Base-by-base conservation (phyloP, 2,888 invertebrate species). In the Augochlorella aurata region DNA sequence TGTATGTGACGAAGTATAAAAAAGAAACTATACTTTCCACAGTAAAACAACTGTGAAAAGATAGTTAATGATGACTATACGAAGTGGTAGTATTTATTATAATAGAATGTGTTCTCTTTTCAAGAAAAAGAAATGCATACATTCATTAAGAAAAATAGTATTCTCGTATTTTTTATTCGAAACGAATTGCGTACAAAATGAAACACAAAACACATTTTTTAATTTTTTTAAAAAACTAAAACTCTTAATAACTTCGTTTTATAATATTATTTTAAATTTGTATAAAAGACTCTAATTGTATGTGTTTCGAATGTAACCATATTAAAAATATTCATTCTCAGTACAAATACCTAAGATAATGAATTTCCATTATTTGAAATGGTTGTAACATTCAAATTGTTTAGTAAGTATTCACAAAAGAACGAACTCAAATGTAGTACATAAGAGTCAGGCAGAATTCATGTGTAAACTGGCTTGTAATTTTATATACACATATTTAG, bases 401-500 rank as follows among this genome's bases (percentile, higher is more conserved):
- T 38, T 70, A 74, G 66, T 58, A 50, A 80, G 12, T 50, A 61
- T 69, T 18, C 18, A n/a, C 21, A 73, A 14, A 21, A 38, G 65
- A 69, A 67, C 29, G 16, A 61, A 66, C 21, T 74, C 8, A 52
- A 61, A 61, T 67, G 58, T 82, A 82, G 76, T 81, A 71, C 81
- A 76, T 72, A 69, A 72, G 61, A 79, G 58, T 68, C 76, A 66
- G 66, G 58, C 76, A 80, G 76, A 61, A 61, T 58, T 49, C 75
- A 69, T 70, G 58, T 66, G 67, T 52, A 70, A 69, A 66, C 69
- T 69, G 73, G 80, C 75, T 80, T 70, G 79, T 75, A 82, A 80
- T 79, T 76, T 82, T 79, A 58, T 75, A 82, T 79, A 24, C 50
- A n/a, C 29, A 24, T 29, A 5, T 14, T 38, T 61, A 18, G 18